Evolutionary conservation across 53 echinoderm and acorn worm species (phyloP).

Genomic region (Apostichopus leukothele): DNA sequence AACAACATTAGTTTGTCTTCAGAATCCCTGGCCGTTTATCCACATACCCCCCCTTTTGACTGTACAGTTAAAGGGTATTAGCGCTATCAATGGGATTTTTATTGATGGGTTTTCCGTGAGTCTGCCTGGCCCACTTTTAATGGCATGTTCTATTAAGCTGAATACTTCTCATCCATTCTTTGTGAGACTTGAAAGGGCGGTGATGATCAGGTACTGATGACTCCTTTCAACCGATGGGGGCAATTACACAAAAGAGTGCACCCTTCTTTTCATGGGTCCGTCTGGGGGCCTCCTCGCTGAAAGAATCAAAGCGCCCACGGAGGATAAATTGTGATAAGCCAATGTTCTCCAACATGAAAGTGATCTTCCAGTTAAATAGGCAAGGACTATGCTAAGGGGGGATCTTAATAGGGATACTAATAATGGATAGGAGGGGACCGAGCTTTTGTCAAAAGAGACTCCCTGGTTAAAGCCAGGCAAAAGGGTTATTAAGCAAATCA

Average conservation of each 20-base stretch:
- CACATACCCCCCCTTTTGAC: constrained; percentile 2
- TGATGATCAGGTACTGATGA: constrained; percentile 44
- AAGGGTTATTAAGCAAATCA: constrained; percentile 40
- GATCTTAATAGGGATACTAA: constrained; percentile 35
- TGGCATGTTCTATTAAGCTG: constrained; percentile 50
- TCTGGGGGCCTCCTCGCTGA: not conserved
- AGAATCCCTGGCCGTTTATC: constrained; percentile 22
- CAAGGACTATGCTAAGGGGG: not conserved
- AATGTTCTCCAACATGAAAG: constrained; percentile 32
- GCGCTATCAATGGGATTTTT: constrained; percentile 42
- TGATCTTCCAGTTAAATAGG: constrained; percentile 30
- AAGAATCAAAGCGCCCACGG: not conserved
- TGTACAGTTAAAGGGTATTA: constrained; percentile 38
- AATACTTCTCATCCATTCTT: constrained; percentile 31
- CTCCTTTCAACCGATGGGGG: constrained; percentile 16
- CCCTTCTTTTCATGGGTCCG: constrained; percentile 1
- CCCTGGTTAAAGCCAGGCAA: constrained; percentile 25
- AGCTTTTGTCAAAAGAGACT: constrained; percentile 11
- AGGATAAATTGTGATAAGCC: constrained; percentile 23
- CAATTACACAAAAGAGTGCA: constrained; percentile 40
- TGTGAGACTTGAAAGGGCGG: constrained; percentile 37
- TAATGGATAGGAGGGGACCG: constrained; percentile 22
- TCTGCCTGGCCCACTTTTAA: constrained; percentile 46
- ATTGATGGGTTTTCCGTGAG: constrained; percentile 41
- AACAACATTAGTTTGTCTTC: constrained; percentile 47